Percentiles rank a stretch among this genome's conserved stretches.
phyloP scores from a whole-genome alignment of 2,113 vertebrate genomes.

The Thalassoma bifasciatum region DNA sequence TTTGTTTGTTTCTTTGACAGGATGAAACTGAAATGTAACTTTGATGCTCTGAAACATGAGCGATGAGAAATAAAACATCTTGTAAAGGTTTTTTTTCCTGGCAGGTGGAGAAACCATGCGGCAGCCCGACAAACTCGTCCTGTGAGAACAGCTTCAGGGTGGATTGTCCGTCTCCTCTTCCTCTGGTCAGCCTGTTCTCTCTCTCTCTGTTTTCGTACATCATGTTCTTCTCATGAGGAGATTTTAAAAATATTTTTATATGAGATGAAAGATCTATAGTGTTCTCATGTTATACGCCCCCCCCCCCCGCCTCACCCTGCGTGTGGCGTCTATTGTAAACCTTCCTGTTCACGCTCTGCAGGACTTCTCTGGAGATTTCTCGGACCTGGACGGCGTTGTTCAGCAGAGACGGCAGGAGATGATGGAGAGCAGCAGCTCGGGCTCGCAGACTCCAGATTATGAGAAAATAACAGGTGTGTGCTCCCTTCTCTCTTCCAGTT shows the following conservation, averaged over 20 bases:
- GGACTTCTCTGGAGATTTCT: slow-evolving; percentile 89
- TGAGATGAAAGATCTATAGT: slow-evolving; percentile 18
- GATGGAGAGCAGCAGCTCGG: slow-evolving; percentile 92
- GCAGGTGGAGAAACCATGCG: slow-evolving; percentile 85
- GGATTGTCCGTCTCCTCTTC: slow-evolving; percentile 83
- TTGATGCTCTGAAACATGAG: no score
- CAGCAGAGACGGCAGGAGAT: slow-evolving; percentile 85
- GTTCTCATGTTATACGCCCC: slow-evolving; percentile 30
- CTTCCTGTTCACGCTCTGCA: slow-evolving; percentile 53
- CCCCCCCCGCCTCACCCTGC: slow-evolving; percentile 15
- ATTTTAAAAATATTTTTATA: slow-evolving; percentile 3
- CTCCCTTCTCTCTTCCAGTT: no score
- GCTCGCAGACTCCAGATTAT: slow-evolving; percentile 92
- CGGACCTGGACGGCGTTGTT: slow-evolving; percentile 88
- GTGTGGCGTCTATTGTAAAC: slow-evolving; percentile 22
- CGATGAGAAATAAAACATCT: no score
- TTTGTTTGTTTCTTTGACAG: no score
- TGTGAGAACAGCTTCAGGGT: slow-evolving; percentile 87
- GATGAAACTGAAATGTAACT: no score
- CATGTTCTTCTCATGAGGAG: neutral
- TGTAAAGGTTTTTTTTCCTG: slow-evolving; percentile 10
- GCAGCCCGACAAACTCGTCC: slow-evolving; percentile 86
- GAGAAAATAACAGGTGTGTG: slow-evolving; percentile 88
- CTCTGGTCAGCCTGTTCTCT: slow-evolving; percentile 82
- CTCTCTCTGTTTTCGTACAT: slow-evolving; percentile 28